phyloP scores from a whole-genome alignment of 2,113 vertebrate genomes.

The Caloenas nicobarica region DNA sequence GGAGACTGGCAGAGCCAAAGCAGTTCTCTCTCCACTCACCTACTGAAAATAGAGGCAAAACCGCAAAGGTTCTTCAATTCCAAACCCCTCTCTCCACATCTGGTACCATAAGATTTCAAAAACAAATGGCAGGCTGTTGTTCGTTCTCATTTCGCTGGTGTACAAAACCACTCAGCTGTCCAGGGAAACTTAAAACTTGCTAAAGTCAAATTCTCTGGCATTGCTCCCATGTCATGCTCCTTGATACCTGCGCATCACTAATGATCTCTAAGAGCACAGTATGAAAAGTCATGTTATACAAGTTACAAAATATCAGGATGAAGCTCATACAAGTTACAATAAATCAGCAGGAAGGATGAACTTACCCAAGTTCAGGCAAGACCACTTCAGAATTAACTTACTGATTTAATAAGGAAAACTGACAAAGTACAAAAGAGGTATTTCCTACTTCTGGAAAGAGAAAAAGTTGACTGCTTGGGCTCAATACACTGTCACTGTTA shows the following conservation, averaged over 20 bases:
- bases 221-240: neutral
- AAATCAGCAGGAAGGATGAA: neutral
- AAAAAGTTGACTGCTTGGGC: neutral
- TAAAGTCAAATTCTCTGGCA: neutral
- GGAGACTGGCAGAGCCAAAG: neutral
- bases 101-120: neutral
- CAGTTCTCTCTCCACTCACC: neutral
- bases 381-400: neutral
- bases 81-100: neutral
- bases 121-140: neutral
- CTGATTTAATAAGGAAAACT: neutral
- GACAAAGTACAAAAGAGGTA: neutral
- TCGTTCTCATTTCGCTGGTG: neutral
- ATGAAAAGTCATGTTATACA: neutral
- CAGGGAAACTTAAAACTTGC: neutral
- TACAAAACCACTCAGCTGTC: neutral
- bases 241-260: neutral
- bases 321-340: neutral
- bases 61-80: neutral
- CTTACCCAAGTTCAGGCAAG: neutral
- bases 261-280: neutral
- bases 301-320: neutral
- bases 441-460: neutral
- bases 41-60: neutral
- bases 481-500: neutral